Conservation (phyloP, 1,140 invertebrate genomes). For the Pseudomyrmex pallidus region DNA sequence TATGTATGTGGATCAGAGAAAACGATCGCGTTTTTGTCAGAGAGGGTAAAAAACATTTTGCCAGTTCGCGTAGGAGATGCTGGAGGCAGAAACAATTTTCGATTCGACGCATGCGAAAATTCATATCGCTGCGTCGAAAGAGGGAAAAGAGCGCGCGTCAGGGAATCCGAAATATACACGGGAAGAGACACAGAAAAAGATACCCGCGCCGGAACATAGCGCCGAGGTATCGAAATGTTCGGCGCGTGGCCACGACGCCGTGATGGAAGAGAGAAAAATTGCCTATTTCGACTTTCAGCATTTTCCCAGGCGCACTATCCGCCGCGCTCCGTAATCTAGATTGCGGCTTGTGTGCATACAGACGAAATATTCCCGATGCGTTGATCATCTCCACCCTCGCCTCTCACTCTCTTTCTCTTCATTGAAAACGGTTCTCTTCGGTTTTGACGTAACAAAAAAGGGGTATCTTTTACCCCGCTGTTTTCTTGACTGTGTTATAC, state of each 20-base stretch:
- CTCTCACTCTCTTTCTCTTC: neutral
- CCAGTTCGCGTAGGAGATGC: constrained; percentile 11
- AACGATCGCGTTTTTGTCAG: constrained; percentile 41
- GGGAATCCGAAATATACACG: neutral
- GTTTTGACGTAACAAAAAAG: too few relatives aligned
- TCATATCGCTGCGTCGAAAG: constrained; percentile 47
- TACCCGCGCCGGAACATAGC: constrained; percentile 44
- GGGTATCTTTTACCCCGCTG: constrained; percentile 16
- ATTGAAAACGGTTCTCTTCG: neutral
- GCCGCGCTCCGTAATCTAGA: constrained; percentile 24
- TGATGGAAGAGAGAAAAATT: constrained; percentile 65
- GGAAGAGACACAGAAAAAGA: neutral
- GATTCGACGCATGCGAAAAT: constrained; percentile 54
- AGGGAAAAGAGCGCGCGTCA: neutral
- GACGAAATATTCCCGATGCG: constrained; percentile 26
- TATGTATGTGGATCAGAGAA: constrained; percentile 48
- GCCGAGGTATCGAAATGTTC: constrained; percentile 68
- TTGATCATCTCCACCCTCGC: constrained; percentile 32
- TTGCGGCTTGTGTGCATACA: constrained; percentile 36
- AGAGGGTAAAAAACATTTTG: constrained; percentile 44
- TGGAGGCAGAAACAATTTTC: constrained; percentile 62
- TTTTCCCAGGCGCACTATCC: constrained; percentile 49
- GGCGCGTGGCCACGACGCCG: constrained; percentile 47
- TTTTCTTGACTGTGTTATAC: neutral
- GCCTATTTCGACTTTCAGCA: constrained; percentile 57